Evolutionary conservation across 92 coral and sea anemone genomes (phyloP).

Genomic region (Heteractis magnifica): DNA sequence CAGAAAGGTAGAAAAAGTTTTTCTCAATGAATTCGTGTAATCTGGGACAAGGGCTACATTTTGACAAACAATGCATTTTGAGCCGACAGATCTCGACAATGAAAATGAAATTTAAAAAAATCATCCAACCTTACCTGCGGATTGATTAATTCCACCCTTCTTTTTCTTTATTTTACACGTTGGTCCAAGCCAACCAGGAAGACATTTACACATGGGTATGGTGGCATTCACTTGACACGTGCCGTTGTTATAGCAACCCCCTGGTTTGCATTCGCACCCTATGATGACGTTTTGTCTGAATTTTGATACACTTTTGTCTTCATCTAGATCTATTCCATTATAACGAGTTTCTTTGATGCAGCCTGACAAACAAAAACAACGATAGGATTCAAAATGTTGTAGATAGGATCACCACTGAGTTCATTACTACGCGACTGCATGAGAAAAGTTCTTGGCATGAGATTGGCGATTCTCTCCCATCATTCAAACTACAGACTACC

Average conservation of each 20-base stretch:
- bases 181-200: constrained; percentile 37
- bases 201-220: constrained; percentile 51
- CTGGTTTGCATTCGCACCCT: constrained; percentile 61
- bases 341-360: constrained; percentile 63
- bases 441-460: too few species aligned
- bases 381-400: too few species aligned
- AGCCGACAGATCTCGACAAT: too few species aligned
- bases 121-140: constrained; percentile 34
- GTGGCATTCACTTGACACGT: constrained; percentile 44
- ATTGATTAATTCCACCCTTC: neutral
- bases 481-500: too few species aligned
- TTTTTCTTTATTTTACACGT: constrained; percentile 29
- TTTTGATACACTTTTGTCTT: constrained; percentile 32
- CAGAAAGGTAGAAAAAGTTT: too few species aligned
- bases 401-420: too few species aligned
- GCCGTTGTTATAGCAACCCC: constrained; percentile 62
- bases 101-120: neutral
- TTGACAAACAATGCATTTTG: too few species aligned
- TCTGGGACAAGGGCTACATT: too few species aligned
- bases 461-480: too few species aligned
- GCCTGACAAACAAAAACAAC: constrained; percentile 38
- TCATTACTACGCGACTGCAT: too few species aligned
- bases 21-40: too few species aligned
- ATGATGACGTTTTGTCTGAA: constrained; percentile 59
- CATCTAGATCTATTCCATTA: constrained; percentile 59